phyloP scores from a whole-genome alignment of 37 sponge, comb jelly and placozoan species.

The Hexactinellida sp. region DNA sequence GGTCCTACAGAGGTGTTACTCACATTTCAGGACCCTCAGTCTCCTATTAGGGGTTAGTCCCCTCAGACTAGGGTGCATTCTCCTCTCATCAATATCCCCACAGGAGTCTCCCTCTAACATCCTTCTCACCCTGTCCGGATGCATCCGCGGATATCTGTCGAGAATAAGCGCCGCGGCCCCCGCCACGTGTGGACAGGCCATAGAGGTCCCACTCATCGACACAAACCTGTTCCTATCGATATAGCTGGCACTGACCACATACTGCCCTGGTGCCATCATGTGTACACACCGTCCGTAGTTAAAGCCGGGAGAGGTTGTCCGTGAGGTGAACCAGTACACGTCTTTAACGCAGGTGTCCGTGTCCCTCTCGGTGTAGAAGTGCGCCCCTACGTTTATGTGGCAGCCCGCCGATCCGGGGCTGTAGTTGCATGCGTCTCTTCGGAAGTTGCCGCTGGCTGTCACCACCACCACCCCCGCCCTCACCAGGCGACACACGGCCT shows the following conservation, averaged over 20 bases:
- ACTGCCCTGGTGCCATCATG: not conserved
- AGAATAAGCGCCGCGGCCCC: not conserved
- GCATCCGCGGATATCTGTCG: not conserved
- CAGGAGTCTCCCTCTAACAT: not conserved
- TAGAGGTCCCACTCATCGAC: not conserved
- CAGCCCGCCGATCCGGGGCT: not conserved
- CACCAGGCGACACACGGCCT: not conserved
- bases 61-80: not conserved
- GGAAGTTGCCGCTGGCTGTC: not conserved
- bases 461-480: not conserved
- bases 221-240: not conserved
- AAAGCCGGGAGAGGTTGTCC: not conserved
- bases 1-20: too few relatives aligned
- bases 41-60: not conserved
- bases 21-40: not conserved
- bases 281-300: not conserved
- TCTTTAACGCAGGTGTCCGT: not conserved
- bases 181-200: not conserved
- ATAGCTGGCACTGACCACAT: not conserved
- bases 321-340: not conserved
- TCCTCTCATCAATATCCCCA: not conserved
- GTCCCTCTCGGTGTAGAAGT: constrained; percentile 3
- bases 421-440: constrained; percentile 1
- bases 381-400: not conserved
- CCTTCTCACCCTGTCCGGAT: not conserved